Evolutionary conservation across 2,888 invertebrate genomes (phyloP).

Genomic region (Julus scanicus): DNA sequence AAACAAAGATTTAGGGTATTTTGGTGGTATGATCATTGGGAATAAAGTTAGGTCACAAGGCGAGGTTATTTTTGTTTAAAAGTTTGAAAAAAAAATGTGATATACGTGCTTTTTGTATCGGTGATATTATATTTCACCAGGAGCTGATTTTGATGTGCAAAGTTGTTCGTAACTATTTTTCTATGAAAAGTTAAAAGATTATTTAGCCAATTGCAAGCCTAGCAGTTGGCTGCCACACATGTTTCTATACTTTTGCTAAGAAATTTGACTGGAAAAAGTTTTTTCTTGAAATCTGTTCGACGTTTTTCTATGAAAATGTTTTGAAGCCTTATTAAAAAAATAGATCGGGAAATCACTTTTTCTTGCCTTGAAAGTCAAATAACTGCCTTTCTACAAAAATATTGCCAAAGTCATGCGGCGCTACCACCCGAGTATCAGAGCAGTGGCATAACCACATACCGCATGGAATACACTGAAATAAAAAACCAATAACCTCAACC

Average conservation of each 20-base stretch:
- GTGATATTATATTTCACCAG: constrained; percentile 28
- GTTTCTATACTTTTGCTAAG: constrained; percentile 27
- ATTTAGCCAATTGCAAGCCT: neutral
- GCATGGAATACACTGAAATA: neutral
- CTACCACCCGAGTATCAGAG: neutral
- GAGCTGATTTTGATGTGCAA: constrained; percentile 36
- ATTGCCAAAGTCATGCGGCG: neutral
- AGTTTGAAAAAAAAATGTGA: neutral
- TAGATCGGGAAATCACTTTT: neutral
- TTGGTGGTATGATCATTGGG: constrained; percentile 28
- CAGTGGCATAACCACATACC: neutral
- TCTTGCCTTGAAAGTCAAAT: constrained; percentile 14
- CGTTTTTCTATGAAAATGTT: constrained; percentile 26
- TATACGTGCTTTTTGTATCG: constrained; percentile 24
- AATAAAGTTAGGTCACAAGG: neutral
- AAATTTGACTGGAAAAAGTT: neutral
- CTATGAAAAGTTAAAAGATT: constrained; percentile 29
- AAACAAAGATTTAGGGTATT: neutral
- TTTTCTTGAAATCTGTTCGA: neutral
- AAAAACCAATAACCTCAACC: too few species aligned
- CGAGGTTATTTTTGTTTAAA: constrained; percentile 33
- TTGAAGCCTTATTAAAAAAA: constrained; percentile 3
- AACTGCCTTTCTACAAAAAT: neutral
- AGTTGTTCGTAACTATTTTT: constrained; percentile 34
- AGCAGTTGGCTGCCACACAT: neutral